Conservation (phyloP, 1,140 invertebrate species). For the Ectropis grisescens region DNA sequence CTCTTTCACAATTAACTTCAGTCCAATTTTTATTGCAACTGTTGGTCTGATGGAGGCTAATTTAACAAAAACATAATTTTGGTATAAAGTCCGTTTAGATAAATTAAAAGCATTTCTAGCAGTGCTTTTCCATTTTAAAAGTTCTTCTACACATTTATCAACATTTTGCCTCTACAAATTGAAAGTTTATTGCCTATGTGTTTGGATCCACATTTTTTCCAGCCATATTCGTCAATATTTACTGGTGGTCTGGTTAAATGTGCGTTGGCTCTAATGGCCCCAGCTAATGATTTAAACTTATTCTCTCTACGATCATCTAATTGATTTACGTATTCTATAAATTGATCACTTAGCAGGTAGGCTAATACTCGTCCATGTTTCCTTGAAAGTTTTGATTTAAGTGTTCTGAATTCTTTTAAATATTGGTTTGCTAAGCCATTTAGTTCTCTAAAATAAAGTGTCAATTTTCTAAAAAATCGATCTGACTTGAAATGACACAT, state of each 20-base stretch:
- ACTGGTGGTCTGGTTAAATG: conserved; percentile 21
- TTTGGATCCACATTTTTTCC: conserved; percentile 25
- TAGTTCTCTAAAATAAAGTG: conserved; percentile 31
- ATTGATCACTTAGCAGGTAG: no score
- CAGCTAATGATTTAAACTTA: conserved; percentile 3
- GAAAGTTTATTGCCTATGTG: conserved; percentile 25
- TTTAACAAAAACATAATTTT: no score
- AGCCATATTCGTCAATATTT: conserved; percentile 20
- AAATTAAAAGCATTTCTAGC: no score
- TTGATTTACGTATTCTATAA: no score
- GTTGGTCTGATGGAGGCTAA: no score
- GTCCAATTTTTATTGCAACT: no score
- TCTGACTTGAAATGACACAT: conserved; percentile 4
- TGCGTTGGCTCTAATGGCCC: conserved; percentile 23
- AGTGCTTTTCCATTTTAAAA: no score
- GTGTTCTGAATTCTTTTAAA: no score
- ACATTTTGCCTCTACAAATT: conserved; percentile 11
- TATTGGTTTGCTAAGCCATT: conserved; percentile 17
- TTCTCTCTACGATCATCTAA: no score
- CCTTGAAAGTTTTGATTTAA: conserved; percentile 2
- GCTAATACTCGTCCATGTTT: no score
- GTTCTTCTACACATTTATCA: not conserved
- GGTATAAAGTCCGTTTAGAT: no score
- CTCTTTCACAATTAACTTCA: no score
- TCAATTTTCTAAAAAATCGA: conserved; percentile 23